These are phyloP conservation scores for Chaetura pelagica DNA, from an alignment of 2,113 vertebrate genomes.

Conservation along the genomic window DNA sequence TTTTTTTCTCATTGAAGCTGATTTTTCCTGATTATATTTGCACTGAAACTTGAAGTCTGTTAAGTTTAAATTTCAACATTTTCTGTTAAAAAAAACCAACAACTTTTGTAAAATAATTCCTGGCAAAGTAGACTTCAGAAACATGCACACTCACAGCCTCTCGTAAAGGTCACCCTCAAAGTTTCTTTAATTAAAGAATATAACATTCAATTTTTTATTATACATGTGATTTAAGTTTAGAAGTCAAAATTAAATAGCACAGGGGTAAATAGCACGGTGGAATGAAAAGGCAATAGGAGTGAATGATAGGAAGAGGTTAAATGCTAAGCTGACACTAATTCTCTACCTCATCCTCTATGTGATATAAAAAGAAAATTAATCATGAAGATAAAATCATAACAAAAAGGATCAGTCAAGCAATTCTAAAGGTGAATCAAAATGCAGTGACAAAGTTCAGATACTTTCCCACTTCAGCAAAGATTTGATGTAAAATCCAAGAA, in stretches of 20 bases:
- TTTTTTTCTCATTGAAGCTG: background rate
- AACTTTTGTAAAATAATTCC: background rate
- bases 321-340: constrained; percentile 30
- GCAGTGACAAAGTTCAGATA: background rate
- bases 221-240: background rate
- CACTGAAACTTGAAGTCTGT: background rate
- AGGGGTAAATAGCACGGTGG: constrained; percentile 14
- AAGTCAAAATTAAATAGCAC: constrained; percentile 59
- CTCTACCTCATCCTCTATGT: background rate
- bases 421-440: background rate
- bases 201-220: constrained; percentile 25
- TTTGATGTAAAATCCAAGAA: background rate
- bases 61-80: background rate
- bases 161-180: background rate
- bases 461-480: background rate
- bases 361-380: constrained; percentile 51
- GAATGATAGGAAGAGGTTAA: constrained; percentile 47
- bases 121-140: background rate
- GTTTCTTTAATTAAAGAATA: background rate
- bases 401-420: constrained; percentile 6
- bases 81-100: background rate
- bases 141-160: background rate
- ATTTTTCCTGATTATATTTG: background rate
- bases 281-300: constrained; percentile 26
- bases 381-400: constrained; percentile 52